Conservation (phyloP, 2,113 vertebrate species). For the Artemisiospiza belli region DNA sequence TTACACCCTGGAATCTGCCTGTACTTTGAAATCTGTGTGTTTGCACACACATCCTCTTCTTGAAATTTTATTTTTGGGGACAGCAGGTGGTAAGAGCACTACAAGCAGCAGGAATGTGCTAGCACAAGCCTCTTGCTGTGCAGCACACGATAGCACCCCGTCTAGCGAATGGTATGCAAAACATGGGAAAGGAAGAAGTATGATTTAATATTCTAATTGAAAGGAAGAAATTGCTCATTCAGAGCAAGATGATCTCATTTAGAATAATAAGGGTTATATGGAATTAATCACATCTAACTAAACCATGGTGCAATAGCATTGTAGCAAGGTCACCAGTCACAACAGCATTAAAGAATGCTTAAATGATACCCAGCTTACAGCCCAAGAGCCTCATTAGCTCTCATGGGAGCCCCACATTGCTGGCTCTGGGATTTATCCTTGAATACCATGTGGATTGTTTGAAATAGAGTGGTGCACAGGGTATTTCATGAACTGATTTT, state of each 20-base stretch:
- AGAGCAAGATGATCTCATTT: neutral
- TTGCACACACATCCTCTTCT: neutral
- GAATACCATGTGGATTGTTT: neutral
- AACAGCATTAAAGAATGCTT: neutral
- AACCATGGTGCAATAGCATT: neutral
- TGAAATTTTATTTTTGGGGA: neutral
- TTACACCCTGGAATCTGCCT: neutral
- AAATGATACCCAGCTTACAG: neutral
- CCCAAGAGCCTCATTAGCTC: neutral
- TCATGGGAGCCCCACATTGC: neutral
- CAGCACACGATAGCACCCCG: neutral
- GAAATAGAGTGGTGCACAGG: neutral
- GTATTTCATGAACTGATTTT: neutral
- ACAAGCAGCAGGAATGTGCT: neutral
- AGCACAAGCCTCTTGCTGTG: neutral
- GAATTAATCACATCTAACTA: neutral
- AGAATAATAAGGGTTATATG: neutral
- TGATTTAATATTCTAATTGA: slow-evolving; percentile 5
- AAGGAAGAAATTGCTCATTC: neutral
- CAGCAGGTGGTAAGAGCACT: neutral
- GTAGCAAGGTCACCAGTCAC: neutral
- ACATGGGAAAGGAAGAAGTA: neutral
- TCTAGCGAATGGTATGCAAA: neutral
- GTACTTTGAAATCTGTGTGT: neutral
- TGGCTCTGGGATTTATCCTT: neutral